Base-by-base conservation (phyloP, 2,888 invertebrate species). In the Caprella mutica region DNA sequence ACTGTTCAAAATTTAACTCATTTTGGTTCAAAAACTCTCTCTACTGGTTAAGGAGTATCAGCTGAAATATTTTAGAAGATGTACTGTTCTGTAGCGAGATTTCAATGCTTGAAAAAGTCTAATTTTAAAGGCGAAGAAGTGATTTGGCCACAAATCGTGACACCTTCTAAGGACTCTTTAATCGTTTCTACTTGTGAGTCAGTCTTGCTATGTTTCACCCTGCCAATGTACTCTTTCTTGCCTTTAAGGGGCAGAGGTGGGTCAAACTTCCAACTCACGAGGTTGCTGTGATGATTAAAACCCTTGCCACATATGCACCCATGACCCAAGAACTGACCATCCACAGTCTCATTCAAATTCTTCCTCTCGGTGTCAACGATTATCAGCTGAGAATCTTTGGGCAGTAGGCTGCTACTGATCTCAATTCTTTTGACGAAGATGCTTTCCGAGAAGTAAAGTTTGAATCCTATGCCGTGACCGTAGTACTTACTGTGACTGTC, bases 351-450 rank as follows among this genome's bases (percentile, higher is more conserved):
- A 5, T 19, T 48, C 29, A 48, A 30, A 9, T n/a, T 17, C 30
- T n/a, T 29, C 1, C 48, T 30, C n/a, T 48, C 48, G 1, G 48
- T 30, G 30, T 48, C 48, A 27, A 48, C 14, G 19, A 48, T 5
- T 17, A 48, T n/a, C 3, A 48, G 19, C 30, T 48, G 48, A 1
- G 29, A 27, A 14, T 48, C 48, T 6, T 30, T 27, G 3, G 48
- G 48, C n/a, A 48, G n/a, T 8, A 48, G 30, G 8, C 48, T 30
- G 19, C 48, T 48, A 30, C 48, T 48, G 17, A 48, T 48, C n/a
- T 48, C 29, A 8, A 48, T 30, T 6, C 48, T n/a, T 30, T 48
- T 48, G 29, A 48, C 30, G 48, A 30, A 23, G 30, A 48, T 48
- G 30, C 48, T 48, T 1, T 27, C n/a, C 4, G 48, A 48, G 19